phyloP scores from a whole-genome alignment of 2,797 vertebrate genomes.

The Sebastes goodei region DNA sequence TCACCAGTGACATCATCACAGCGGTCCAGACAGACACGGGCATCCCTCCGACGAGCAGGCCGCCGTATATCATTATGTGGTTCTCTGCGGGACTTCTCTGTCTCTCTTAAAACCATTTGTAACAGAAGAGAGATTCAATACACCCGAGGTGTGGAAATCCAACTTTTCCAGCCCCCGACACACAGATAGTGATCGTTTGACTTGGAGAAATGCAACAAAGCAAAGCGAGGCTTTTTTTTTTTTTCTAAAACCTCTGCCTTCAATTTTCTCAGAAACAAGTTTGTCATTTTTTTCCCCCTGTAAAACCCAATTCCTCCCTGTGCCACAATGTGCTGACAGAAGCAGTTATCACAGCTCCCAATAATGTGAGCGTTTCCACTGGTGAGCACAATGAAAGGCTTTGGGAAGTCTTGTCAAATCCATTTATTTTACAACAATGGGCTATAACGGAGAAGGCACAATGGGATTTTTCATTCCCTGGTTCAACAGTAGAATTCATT shows the following conservation, averaged over 20 bases:
- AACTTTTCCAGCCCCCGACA: conserved; percentile 56
- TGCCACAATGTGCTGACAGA: conserved; percentile 74
- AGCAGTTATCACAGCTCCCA: conserved; percentile 69
- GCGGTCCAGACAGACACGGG: conserved; percentile 69
- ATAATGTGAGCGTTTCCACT: conserved; percentile 67
- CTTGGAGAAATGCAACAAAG: conserved; percentile 50
- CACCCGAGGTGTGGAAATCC: conserved; percentile 73
- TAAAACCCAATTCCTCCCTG: conserved; percentile 31
- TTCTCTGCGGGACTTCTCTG: conserved; percentile 53
- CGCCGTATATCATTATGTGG: conserved; percentile 76
- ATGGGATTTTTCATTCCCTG: conserved; percentile 41
- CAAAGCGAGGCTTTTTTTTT: conserved; percentile 11
- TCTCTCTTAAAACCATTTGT: conserved; percentile 70
- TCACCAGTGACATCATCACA: conserved; percentile 67
- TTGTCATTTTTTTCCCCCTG: conserved; percentile 31
- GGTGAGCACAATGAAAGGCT: conserved; percentile 67
- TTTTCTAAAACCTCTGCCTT: conserved; percentile 35
- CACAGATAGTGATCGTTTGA: conserved; percentile 54
- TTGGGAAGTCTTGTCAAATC: conserved; percentile 70
- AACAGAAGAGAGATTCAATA: conserved; percentile 68
- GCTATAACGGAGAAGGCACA: conserved; percentile 55
- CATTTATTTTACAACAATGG: conserved; percentile 74
- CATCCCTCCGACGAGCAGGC: conserved; percentile 59
- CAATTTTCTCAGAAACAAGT: conserved; percentile 53
- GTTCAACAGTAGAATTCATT: conserved; percentile 48